phyloP scores from a whole-genome alignment of 2,113 vertebrate genomes.

The Cottus gobio region DNA sequence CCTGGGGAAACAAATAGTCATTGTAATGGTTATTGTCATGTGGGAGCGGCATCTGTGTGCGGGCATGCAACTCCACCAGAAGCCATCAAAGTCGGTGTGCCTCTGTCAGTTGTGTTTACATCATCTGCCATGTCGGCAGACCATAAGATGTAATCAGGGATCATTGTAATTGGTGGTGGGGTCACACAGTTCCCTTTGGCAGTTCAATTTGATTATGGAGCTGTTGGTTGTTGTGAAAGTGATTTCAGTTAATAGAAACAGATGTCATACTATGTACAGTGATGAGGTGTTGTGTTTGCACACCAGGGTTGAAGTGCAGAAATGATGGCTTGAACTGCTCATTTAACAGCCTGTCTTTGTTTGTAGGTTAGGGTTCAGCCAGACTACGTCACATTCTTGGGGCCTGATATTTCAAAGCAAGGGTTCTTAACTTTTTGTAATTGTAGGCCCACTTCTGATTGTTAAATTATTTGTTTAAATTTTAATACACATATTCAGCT shows the following conservation, averaged over 20 bases:
- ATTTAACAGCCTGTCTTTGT: conserved; percentile 5
- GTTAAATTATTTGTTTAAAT: no score
- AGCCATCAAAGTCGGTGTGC: conserved; percentile 12
- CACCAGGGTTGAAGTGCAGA: conserved; percentile 1
- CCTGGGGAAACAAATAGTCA: conserved; percentile 59
- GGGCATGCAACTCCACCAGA: conserved; percentile 43
- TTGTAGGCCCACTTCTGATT: neutral
- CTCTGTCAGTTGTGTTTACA: conserved; percentile 18
- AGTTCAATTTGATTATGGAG: neutral
- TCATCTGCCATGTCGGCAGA: conserved; percentile 9
- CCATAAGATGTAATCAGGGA: no score
- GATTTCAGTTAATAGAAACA: neutral
- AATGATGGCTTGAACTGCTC: conserved; percentile 8
- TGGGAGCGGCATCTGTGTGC: conserved; percentile 72
- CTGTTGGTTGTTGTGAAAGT: neutral
- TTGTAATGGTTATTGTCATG: conserved; percentile 62
- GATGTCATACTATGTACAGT: conserved; percentile 10
- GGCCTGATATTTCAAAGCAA: conserved; percentile 7
- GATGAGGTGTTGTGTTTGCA: conserved; percentile 12
- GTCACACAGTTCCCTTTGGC: neutral
- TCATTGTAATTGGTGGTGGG: conserved; percentile 14
- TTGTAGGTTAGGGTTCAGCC: conserved; percentile 16
- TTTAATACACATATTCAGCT: no score
- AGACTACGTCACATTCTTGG: neutral
- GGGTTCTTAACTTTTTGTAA: no score